These are phyloP conservation scores for Fragum whitleyi DNA, from an alignment of 2,888 invertebrate genomes.

Conservation along the genomic window DNA sequence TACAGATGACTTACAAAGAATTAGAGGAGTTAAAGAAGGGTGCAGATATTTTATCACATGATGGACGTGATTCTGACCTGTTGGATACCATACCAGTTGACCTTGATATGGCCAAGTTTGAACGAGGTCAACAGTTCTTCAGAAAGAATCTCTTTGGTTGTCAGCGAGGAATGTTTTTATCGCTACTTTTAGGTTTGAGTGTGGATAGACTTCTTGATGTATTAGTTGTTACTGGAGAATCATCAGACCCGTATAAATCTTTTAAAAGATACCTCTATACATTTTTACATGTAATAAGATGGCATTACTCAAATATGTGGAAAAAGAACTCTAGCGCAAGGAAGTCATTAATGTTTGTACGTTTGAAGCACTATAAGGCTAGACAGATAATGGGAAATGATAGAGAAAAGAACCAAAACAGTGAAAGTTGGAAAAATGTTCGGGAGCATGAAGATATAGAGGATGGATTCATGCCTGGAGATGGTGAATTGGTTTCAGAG, in stretches of 20 bases:
- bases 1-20: neutral
- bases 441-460: neutral
- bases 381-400: conserved; percentile 76
- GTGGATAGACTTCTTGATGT: conserved; percentile 91
- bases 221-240: conserved; percentile 90
- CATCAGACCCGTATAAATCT: conserved; percentile 89
- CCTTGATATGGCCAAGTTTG: conserved; percentile 85
- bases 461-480: neutral
- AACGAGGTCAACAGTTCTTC: conserved; percentile 90
- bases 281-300: conserved; percentile 90
- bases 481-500: conserved; percentile 76
- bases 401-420: neutral
- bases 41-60: neutral
- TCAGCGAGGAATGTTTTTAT: conserved; percentile 90
- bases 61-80: conserved; percentile 1
- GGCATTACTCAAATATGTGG: conserved; percentile 91
- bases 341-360: conserved; percentile 85
- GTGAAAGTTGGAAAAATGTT: neutral
- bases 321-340: conserved; percentile 86
- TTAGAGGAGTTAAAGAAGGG: conserved; percentile 73
- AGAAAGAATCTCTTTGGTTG: conserved; percentile 90
- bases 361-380: conserved; percentile 87
- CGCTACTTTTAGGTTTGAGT: conserved; percentile 91
- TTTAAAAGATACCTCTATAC: conserved; percentile 93
- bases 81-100: conserved; percentile 72